A percentile compares a stretch with the other conserved stretches of the same genome.
Evolutionary conservation across 2,888 invertebrate species (phyloP).

Genomic region (Phlogophora meticulosa): DNA sequence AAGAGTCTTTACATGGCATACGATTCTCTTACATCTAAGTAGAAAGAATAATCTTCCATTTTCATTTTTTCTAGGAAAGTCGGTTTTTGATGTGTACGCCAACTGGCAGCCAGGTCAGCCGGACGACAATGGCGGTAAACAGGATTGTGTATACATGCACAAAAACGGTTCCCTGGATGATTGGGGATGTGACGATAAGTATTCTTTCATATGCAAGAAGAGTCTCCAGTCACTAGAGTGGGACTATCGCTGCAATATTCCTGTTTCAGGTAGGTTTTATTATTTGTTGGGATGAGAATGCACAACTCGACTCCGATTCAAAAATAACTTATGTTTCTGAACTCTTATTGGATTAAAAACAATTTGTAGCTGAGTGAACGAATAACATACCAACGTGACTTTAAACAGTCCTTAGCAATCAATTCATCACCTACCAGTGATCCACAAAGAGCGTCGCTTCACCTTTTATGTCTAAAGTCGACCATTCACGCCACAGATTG

Average conservation of each 20-base stretch:
- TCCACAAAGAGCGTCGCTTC: too few species aligned
- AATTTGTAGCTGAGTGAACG: neutral
- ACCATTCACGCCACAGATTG: too few species aligned
- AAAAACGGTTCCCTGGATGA: neutral
- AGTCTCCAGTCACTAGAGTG: neutral
- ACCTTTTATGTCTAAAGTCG: too few species aligned
- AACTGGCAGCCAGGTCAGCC: slow-evolving; percentile 71
- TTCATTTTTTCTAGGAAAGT: slow-evolving; percentile 70
- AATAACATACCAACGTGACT: too few species aligned
- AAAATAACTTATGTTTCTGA: neutral
- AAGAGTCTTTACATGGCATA: too few species aligned
- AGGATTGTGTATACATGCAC: neutral
- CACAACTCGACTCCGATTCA: neutral
- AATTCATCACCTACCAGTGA: too few species aligned
- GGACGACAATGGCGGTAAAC: neutral
- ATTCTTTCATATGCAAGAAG: slow-evolving; percentile 9
- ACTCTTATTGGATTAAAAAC: too few species aligned
- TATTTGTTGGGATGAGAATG: neutral
- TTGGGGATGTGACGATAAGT: neutral
- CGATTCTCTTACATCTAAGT: too few species aligned
- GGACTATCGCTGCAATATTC: neutral
- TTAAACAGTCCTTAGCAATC: too few species aligned
- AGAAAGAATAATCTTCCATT: too few species aligned
- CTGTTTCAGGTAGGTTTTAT: neutral
- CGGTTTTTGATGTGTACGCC: slow-evolving; percentile 75